These are phyloP conservation scores for Actinia equina DNA, from an alignment of 64 coral and sea anemone species.

Conservation along the genomic window DNA sequence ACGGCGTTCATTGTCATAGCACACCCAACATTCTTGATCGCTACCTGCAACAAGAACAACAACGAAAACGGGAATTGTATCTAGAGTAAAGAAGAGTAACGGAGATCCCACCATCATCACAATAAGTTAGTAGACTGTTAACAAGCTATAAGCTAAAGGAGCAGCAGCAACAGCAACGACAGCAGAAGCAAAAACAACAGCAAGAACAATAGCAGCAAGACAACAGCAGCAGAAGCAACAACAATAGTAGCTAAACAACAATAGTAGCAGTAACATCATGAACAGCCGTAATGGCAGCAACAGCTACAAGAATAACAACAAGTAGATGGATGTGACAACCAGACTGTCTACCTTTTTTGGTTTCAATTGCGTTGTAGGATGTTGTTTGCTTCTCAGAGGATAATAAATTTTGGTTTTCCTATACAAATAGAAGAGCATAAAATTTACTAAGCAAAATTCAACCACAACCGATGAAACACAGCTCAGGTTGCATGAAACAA, in stretches of 20 bases:
- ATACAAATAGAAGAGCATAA: not conserved
- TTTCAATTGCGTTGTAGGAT: constrained; percentile 33
- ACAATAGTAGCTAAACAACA: not conserved
- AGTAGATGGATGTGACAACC: not conserved
- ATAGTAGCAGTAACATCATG: not conserved
- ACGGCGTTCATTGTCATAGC: constrained; percentile 77
- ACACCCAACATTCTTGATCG: constrained; percentile 80
- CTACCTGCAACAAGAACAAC: not conserved
- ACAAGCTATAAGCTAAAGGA: too few species aligned
- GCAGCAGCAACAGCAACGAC: too few species aligned
- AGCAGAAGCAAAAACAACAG: too few species aligned
- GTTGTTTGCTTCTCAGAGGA: constrained; percentile 14
- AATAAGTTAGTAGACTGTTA: too few species aligned
- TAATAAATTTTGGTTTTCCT: constrained; percentile 8
- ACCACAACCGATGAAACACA: not conserved
- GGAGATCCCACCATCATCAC: too few species aligned
- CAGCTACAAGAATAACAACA: not conserved
- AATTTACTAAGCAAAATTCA: not conserved
- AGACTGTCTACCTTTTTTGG: constrained; percentile 33
- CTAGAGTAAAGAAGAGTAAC: too few species aligned
- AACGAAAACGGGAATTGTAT: too few species aligned
- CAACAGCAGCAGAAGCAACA: too few species aligned
- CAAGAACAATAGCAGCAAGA: too few species aligned
- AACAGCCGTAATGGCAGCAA: not conserved
- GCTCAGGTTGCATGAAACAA: not conserved